Evolutionary conservation across 1,140 invertebrate genomes (phyloP).

Genomic region (Pollicipes pollicipes): DNA sequence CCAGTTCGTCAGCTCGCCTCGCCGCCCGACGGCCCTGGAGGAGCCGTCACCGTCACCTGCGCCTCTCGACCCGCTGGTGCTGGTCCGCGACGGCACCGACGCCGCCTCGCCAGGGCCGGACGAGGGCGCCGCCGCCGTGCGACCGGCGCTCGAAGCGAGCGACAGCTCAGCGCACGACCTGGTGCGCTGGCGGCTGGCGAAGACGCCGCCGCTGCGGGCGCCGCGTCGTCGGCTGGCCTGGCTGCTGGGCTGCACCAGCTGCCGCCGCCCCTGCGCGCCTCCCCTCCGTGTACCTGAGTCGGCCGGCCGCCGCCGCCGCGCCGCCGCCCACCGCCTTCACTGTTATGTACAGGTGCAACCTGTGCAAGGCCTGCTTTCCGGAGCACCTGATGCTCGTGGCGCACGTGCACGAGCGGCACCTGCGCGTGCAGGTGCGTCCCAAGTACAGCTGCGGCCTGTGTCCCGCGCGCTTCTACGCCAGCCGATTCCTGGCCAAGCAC

Average conservation of each 20-base stretch:
- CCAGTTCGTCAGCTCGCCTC: neutral
- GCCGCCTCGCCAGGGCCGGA: neutral
- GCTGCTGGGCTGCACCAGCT: neutral
- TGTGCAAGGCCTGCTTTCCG: neutral
- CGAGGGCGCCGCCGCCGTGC: neutral
- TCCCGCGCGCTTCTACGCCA: conserved; percentile 4
- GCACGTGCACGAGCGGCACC: conserved; percentile 3
- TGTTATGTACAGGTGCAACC: neutral
- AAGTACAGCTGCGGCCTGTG: conserved; percentile 4
- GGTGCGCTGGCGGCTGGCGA: neutral
- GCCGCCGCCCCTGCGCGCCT: neutral
- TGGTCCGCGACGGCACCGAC: neutral
- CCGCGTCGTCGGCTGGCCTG: neutral
- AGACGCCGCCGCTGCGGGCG: neutral
- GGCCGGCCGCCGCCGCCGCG: neutral
- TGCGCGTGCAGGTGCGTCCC: conserved; percentile 2
- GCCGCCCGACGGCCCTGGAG: neutral
- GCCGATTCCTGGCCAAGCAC: neutral
- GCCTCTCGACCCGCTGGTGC: neutral
- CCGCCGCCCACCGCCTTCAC: neutral
- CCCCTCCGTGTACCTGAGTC: neutral
- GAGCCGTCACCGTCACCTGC: neutral
- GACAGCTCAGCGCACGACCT: neutral
- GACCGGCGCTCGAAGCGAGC: neutral
- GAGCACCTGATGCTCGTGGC: neutral